Evolutionary conservation across 2,113 vertebrate species (phyloP), one percentile per base, ranked within the genome.

Genomic region (Coryphaenoides rupestris): DNA sequence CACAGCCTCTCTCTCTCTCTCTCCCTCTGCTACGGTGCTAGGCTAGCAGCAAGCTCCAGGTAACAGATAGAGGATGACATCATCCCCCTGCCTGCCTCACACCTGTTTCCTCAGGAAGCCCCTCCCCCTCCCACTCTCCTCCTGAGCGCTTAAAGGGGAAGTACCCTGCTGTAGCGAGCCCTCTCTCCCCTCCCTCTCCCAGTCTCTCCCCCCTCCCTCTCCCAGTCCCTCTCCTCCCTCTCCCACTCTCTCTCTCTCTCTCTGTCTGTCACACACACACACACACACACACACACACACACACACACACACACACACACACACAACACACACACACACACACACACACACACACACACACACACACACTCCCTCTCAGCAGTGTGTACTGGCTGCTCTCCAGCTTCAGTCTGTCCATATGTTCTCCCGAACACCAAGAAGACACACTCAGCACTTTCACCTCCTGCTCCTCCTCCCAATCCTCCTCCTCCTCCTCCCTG

Each of bases 61-160:
- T 90, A 84, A 89, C 82, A 77, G 70, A 76, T 81, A 71, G 40
- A 78, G 61, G 80, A 90, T 91, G 88, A 91, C 88, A 89, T 91
- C 89, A 91, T 85, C 79, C 21, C 70, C 21, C 70, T 80, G 58
- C 85, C 77, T 33, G 71, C 72, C 77, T 73, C 82, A 89, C 90
- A 86, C 84, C 90, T 91, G 90, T 86, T 87, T 85, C 87, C 88
- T 76, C 70, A 56, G 55, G 59, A 75, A 81, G 75, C 85, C 9
- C 81, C 89, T 19, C 88, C 88, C 63, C 58, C 54, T 40, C 17
- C 61, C 21, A 49, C 57, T 6, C 21, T 58, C 73, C 78, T 80
- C 74, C 74, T 65, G 63, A 55, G 72, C 46, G 76, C 76, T 91
- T 91, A 91, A 91, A 90, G 87, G 63, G 74, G 66, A 14, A 68